Evolutionary conservation across 2,888 invertebrate genomes (phyloP), one percentile per base, ranked within the genome.

Genomic region (Spilosoma lubricipeda): DNA sequence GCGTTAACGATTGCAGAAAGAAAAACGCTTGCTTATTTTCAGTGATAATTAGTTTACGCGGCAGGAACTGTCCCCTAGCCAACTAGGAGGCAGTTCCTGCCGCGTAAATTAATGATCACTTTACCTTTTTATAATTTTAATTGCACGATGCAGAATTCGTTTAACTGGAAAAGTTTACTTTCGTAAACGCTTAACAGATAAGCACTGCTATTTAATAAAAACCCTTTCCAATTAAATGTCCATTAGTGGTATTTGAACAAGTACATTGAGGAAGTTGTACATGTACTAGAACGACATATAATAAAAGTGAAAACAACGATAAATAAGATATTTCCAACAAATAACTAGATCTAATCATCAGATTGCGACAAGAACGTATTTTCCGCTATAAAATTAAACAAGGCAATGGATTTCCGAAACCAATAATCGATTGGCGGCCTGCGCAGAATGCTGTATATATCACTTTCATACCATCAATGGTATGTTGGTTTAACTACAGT

Each of bases 401-500:
- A 78, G 77, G 48, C 68, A 75, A 82, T 82, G 71, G 78, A 80
- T 82, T 78, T 80, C 78, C 78, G 78, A 85, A 78, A 77, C 76
- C 70, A 77, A 80, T 82, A 77, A 75, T 72, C 76, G 71, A 42
- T 73, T 68, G 52, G 65, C 56, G 65, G 71, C 56, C 15, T 27
- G 30, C 63, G 70, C 79, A 80, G 81, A 82, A 84, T 85, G 80
- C 69, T 73, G 78, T 69, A 8, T 83, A 85, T 86, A 88, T 90
- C 88, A 88, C 89, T 91, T 90, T 89, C 89, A 80, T 89, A 80
- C 86, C 88, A 82, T 85, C 81, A 75, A 84, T 83, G 83, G 86
- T 74, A 80, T 70, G 59, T 70, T 67, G 63, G 82, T 77, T 78
- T 83, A 86, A 88, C 83, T 84, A 85, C 75, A 56, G 75, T 33